Conservation (phyloP, 2,888 invertebrate genomes). For the Leptarthrus brevirostris region DNA sequence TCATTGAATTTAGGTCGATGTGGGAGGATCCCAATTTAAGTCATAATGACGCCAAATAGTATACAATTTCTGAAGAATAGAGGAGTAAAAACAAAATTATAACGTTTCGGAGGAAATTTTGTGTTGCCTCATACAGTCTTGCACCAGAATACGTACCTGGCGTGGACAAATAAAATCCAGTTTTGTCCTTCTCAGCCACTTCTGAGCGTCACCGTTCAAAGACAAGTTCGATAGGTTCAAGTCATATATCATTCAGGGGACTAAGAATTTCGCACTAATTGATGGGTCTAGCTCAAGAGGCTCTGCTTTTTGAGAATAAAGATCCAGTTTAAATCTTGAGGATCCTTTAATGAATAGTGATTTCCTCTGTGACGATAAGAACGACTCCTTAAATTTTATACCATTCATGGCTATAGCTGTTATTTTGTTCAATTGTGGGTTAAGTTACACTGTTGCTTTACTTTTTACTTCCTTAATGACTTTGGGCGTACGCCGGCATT, state of each 20-base stretch:
- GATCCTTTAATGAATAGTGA: slow-evolving; percentile 34
- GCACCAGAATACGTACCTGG: neutral
- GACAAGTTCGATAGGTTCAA: slow-evolving; percentile 15
- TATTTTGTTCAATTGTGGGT: slow-evolving; percentile 51
- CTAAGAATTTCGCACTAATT: slow-evolving; percentile 53
- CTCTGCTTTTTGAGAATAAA: slow-evolving; percentile 11
- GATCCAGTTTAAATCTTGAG: neutral
- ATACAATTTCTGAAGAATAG: slow-evolving; percentile 50
- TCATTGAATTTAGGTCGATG: slow-evolving; percentile 51
- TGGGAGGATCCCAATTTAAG: slow-evolving; percentile 52
- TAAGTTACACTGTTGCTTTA: slow-evolving; percentile 37
- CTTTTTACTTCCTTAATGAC: neutral
- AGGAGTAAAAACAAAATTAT: slow-evolving; percentile 24
- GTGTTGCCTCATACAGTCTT: neutral
- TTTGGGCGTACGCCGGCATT: neutral
- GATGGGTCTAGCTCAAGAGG: slow-evolving; percentile 48
- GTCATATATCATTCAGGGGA: slow-evolving; percentile 53
- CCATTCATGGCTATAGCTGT: slow-evolving; percentile 52
- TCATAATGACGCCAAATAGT: slow-evolving; percentile 53
- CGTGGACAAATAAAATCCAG: slow-evolving; percentile 16
- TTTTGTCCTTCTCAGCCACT: slow-evolving; percentile 1
- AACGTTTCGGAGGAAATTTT: slow-evolving; percentile 31
- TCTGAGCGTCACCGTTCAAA: slow-evolving; percentile 8
- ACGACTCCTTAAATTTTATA: slow-evolving; percentile 32
- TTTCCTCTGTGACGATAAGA: slow-evolving; percentile 5